Conservation (phyloP, 2,797 vertebrate genomes). For the Girardinus metallicus region DNA sequence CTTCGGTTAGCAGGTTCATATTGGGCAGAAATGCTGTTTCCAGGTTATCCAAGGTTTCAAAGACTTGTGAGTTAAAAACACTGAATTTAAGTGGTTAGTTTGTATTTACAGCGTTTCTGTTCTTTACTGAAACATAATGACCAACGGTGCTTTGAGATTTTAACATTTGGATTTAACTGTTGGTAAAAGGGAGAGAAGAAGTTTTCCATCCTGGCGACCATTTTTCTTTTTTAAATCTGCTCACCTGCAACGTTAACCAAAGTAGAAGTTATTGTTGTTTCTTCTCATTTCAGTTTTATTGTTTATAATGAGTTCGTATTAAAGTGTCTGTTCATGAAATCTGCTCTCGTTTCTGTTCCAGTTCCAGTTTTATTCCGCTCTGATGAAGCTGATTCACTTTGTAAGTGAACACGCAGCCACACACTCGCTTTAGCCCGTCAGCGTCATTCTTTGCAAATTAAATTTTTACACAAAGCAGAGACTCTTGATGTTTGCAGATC, state of each 20-base stretch:
- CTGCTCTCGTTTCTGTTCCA: constrained; percentile 32
- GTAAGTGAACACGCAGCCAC: constrained; percentile 47
- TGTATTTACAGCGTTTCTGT: no score
- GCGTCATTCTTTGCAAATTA: no score
- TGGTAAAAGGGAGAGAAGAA: not conserved
- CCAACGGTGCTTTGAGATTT: not conserved
- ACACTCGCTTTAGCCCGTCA: not conserved
- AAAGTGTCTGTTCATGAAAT: not conserved
- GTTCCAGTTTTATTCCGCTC: constrained; percentile 40
- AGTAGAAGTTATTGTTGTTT: not conserved
- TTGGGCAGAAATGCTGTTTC: not conserved
- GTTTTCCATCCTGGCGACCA: no score
- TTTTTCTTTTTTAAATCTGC: no score
- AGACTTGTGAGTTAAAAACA: no score
- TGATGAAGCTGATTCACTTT: constrained; percentile 31
- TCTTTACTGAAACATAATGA: no score
- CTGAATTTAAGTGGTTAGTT: not conserved
- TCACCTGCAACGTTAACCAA: not conserved
- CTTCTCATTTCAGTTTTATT: not conserved
- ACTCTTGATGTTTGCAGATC: no score
- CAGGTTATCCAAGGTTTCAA: not conserved
- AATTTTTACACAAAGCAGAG: no score
- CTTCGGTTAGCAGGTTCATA: no score
- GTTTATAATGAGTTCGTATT: not conserved
- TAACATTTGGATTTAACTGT: not conserved